Evolutionary conservation across 2,888 invertebrate species (phyloP), one percentile per base, ranked within the genome.

Genomic region (Caenorhabditis auriculariae): DNA sequence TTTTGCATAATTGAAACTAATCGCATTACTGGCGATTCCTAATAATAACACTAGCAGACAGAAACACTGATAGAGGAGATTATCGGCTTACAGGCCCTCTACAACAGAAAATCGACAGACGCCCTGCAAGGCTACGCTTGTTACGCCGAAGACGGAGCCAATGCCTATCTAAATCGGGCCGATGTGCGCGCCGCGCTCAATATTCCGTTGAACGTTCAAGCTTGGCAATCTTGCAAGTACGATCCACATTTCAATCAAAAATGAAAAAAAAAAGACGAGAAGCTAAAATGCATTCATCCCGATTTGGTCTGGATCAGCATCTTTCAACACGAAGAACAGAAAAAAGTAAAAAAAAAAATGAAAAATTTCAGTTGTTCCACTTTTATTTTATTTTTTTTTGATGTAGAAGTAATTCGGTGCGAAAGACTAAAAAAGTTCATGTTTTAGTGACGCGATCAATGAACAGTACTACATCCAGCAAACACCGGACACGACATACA

Each of bases 401-500:
- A n/a, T n/a, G n/a, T n/a, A n/a, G n/a, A n/a, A n/a, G n/a, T n/a
- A n/a, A n/a, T n/a, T n/a, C n/a, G n/a, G n/a, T n/a, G n/a, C 7
- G 26, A 21, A 19, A 3, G 12, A 17, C 23, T 28, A 4, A 3
- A 4, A 28, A 27, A 23, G 15, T 37, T 35, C 3, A 17, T 26
- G 2, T 53, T 68, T 54, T 24, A 76, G 68, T 48, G 67, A 66
- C 24, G 64, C 63, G 15, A 69, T 77, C 42, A 75, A 75, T 53
- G 72, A 48, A 21, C 47, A 58, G 7, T 66, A 67, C 27, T 77
- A 77, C 65, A 50, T 60, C 5, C 75, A 75, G 53, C 67, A 75
- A 45, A 50, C 73, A 54, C 60, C 73, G 48, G 76, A 77, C 56
- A 70, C 66, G 42, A 69, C 69, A 1, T 46, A 62, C n/a, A 61